phyloP scores from a whole-genome alignment of 2,113 vertebrate genomes.

The Onychostoma macrolepis region DNA sequence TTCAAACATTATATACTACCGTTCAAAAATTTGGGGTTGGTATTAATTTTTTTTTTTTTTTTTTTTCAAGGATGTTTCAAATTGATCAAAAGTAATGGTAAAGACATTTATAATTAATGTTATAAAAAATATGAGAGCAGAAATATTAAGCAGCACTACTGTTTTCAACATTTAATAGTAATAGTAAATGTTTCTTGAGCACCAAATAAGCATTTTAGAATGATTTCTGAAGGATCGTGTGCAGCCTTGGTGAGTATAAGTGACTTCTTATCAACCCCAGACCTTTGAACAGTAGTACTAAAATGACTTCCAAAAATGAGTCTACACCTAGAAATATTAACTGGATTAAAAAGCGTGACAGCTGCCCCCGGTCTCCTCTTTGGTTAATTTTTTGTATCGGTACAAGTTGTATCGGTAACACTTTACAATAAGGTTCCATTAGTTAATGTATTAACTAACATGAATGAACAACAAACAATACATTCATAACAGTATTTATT shows the following conservation, averaged over 20 bases:
- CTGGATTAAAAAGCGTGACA: background rate
- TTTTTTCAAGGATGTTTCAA: background rate
- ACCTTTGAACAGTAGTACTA: background rate
- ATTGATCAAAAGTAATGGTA: background rate
- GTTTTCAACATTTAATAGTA: background rate
- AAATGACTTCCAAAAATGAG: background rate
- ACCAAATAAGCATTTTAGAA: background rate
- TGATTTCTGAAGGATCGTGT: background rate
- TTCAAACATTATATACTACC: background rate
- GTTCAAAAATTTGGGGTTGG: background rate
- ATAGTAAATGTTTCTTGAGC: background rate
- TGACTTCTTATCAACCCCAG: too few relatives aligned
- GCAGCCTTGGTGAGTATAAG: too few relatives aligned
- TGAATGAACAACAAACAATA: too few relatives aligned
- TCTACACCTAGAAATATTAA: background rate
- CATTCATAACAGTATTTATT: too few relatives aligned
- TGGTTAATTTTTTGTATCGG: background rate
- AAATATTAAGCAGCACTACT: background rate
- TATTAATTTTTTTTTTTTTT: background rate
- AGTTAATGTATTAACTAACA: too few relatives aligned
- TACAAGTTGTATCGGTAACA: constrained; percentile 9
- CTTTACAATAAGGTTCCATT: too few relatives aligned
- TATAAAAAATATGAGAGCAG: background rate
- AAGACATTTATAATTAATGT: background rate
- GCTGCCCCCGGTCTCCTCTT: background rate